Percentiles rank a stretch among this genome's conserved stretches.
Evolutionary conservation across 2,888 invertebrate genomes (phyloP).

Genomic region (Hemicrepidius hirtus): DNA sequence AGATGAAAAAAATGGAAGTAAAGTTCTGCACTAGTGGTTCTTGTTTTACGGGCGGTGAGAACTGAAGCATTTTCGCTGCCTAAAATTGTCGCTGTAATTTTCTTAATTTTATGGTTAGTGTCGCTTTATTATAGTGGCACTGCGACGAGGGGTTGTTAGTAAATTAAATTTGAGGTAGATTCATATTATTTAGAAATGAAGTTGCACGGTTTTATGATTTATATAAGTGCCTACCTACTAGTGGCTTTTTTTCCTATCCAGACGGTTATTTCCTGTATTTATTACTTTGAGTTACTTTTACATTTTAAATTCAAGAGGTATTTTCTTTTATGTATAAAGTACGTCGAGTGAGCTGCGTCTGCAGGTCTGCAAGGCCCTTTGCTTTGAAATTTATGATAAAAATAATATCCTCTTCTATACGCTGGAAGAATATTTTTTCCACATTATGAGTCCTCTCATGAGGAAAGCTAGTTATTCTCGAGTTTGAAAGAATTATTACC

Average conservation of each 20-base stretch:
- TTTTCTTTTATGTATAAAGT: conserved; percentile 48
- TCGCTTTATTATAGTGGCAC: background rate
- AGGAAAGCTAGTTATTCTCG: conserved; percentile 52
- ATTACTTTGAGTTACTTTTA: conserved; percentile 40
- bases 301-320: conserved; percentile 50
- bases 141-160: background rate
- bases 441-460: conserved; percentile 53
- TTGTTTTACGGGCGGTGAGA: background rate
- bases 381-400: conserved; percentile 53
- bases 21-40: conserved; percentile 1
- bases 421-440: conserved; percentile 52
- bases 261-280: conserved; percentile 28
- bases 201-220: background rate
- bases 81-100: conserved; percentile 4
- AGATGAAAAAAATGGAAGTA: background rate
- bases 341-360: conserved; percentile 45
- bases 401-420: conserved; percentile 53
- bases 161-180: background rate
- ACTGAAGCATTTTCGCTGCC: background rate
- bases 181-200: background rate
- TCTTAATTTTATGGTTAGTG: background rate
- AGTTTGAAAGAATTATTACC: conserved; percentile 51
- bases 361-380: conserved; percentile 43
- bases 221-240: background rate
- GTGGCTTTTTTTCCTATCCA: conserved; percentile 4